Evolutionary conservation across 2,888 invertebrate species (phyloP).

Genomic region (Drosophila nr. fundita): DNA sequence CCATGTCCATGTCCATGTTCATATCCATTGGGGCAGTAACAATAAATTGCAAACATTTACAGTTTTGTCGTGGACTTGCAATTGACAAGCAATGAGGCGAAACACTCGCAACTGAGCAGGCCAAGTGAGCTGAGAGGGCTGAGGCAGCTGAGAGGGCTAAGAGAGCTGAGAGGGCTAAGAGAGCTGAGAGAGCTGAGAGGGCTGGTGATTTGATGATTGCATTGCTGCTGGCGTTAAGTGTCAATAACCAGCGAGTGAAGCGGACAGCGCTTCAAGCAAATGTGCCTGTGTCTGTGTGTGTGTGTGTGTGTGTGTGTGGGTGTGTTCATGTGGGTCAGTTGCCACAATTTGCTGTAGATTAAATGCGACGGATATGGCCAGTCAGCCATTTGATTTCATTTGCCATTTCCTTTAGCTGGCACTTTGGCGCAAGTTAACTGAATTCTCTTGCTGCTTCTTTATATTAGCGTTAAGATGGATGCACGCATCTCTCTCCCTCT

Average conservation of each 20-base stretch:
- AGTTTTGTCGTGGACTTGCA: slow-evolving; percentile 43
- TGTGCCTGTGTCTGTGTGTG: slow-evolving; percentile 12
- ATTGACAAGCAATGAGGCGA: background rate
- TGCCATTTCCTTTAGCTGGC: slow-evolving; percentile 38
- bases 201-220: slow-evolving; percentile 38
- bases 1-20: slow-evolving; percentile 10
- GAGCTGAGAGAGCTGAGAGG: slow-evolving; percentile 1
- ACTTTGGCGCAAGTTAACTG: slow-evolving; percentile 21
- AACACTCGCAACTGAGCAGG: background rate
- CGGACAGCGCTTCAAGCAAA: slow-evolving; percentile 2
- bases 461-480: slow-evolving; percentile 20
- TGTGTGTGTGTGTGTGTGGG: slow-evolving; percentile 19
- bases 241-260: slow-evolving; percentile 46
- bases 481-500: slow-evolving; percentile 5
- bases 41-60: slow-evolving; percentile 70
- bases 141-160: background rate
- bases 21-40: slow-evolving; percentile 43
- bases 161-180: background rate
- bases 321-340: slow-evolving; percentile 21
- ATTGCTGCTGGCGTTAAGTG: slow-evolving; percentile 51
- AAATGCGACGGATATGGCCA: slow-evolving; percentile 45
- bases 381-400: slow-evolving; percentile 62
- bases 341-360: slow-evolving; percentile 43
- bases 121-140: background rate
- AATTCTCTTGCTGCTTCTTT: background rate